A percentile compares a stretch with the other conserved stretches of the same genome.
phyloP scores from a whole-genome alignment of 2,113 vertebrate species.

The Rousettus leschenaultii region DNA sequence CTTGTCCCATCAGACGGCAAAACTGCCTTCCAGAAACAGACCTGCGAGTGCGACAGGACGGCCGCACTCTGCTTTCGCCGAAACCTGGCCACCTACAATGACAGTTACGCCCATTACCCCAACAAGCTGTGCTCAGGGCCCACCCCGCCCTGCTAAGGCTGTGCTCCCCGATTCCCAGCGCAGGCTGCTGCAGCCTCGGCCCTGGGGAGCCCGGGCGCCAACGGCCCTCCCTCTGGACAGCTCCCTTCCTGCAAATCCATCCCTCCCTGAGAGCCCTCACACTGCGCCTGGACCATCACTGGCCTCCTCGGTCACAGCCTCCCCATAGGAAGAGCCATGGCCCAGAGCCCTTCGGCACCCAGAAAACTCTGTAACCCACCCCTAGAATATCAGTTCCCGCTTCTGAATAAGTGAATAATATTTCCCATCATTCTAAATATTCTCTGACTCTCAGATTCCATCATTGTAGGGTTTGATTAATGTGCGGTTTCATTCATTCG shows the following conservation, averaged over 20 bases:
- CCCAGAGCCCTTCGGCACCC: neutral
- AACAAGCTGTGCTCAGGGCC: constrained; percentile 41
- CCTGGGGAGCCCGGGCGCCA: neutral
- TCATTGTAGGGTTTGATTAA: neutral
- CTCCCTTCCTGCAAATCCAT: neutral
- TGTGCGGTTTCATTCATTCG: neutral
- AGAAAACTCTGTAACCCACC: neutral
- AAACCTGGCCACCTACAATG: neutral
- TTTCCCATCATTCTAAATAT: neutral
- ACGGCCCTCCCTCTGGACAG: neutral
- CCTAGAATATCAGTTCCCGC: neutral
- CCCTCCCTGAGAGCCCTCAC: neutral
- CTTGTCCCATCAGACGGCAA: constrained; percentile 55
- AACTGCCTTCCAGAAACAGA: constrained; percentile 41
- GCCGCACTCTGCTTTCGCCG: constrained; percentile 67
- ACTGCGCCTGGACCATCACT: neutral
- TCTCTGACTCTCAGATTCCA: neutral
- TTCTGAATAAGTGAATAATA: neutral
- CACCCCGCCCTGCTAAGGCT: constrained; percentile 55
- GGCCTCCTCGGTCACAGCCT: neutral
- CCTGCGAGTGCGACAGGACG: constrained; percentile 58
- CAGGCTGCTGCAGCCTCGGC: neutral
- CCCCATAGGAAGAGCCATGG: neutral
- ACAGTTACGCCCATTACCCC: constrained; percentile 47
- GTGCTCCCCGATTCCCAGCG: no score